phyloP scores from a whole-genome alignment of 1,140 invertebrate genomes.

The Eriocheir sinensis region DNA sequence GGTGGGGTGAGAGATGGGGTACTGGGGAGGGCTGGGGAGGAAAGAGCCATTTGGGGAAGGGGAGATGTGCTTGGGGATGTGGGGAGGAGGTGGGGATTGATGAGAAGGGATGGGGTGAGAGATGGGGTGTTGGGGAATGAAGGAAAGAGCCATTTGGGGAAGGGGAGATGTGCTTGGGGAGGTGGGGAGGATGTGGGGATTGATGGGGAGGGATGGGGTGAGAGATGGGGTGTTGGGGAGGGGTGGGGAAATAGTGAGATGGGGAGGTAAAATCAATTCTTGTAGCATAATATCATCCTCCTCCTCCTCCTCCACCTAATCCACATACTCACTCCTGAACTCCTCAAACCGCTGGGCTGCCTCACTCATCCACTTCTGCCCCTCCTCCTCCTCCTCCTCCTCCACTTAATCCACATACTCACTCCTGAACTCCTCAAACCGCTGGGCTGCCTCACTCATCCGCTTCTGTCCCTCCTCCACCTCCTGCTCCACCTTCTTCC shows the following conservation, averaged over 20 bases:
- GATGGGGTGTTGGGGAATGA: too few relatives aligned
- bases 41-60: neutral
- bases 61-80: neutral
- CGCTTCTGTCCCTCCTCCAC: too few relatives aligned
- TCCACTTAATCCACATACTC: conserved; percentile 29
- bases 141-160: neutral
- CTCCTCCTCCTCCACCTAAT: neutral
- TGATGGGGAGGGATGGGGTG: neutral
- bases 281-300: too few relatives aligned
- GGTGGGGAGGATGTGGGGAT: neutral
- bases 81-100: conserved; percentile 76
- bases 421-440: conserved; percentile 89
- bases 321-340: conserved; percentile 84
- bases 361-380: too few relatives aligned
- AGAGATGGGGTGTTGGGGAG: too few relatives aligned
- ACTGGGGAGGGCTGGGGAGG: too few relatives aligned
- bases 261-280: too few relatives aligned
- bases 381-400: neutral
- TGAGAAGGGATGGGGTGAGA: neutral
- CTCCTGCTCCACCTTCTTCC: too few relatives aligned
- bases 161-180: neutral
- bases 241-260: too few relatives aligned
- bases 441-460: conserved; percentile 88
- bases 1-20: neutral
- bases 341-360: conserved; percentile 89